Conservation (phyloP, 2,113 vertebrate species). For the Bagarius yarrelli region DNA sequence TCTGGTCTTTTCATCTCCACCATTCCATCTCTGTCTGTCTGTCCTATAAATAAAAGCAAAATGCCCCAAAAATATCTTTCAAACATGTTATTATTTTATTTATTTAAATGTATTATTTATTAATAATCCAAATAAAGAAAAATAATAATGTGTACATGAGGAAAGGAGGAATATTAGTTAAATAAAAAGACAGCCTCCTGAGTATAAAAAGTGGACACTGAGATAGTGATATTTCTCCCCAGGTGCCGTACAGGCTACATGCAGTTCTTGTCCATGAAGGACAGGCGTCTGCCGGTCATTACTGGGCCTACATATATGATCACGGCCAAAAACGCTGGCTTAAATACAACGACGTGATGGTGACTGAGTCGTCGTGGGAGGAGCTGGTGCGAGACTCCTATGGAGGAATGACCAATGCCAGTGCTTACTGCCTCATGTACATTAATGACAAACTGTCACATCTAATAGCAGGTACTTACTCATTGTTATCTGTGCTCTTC, state of each 20-base stretch:
- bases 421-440: constrained; percentile 97
- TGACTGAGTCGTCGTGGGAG: constrained; percentile 91
- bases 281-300: constrained; percentile 93
- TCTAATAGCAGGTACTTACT: constrained; percentile 72
- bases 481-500: not conserved
- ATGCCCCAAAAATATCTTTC: too few species aligned
- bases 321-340: constrained; percentile 84
- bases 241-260: constrained; percentile 93
- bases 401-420: constrained; percentile 88
- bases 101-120: too few species aligned
- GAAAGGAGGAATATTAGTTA: too few species aligned
- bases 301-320: constrained; percentile 95
- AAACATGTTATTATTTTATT: too few species aligned
- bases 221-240: constrained; percentile 3
- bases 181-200: too few species aligned
- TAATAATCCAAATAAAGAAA: too few species aligned
- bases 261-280: constrained; percentile 94
- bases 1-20: too few species aligned
- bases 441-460: constrained; percentile 76
- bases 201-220: not conserved
- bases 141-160: too few species aligned
- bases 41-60: too few species aligned
- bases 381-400: constrained; percentile 91
- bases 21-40: too few species aligned
- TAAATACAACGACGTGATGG: constrained; percentile 90